These are phyloP conservation scores for Oophaga sylvatica DNA, from an alignment of 2,797 vertebrate genomes.

Conservation along the genomic window DNA sequence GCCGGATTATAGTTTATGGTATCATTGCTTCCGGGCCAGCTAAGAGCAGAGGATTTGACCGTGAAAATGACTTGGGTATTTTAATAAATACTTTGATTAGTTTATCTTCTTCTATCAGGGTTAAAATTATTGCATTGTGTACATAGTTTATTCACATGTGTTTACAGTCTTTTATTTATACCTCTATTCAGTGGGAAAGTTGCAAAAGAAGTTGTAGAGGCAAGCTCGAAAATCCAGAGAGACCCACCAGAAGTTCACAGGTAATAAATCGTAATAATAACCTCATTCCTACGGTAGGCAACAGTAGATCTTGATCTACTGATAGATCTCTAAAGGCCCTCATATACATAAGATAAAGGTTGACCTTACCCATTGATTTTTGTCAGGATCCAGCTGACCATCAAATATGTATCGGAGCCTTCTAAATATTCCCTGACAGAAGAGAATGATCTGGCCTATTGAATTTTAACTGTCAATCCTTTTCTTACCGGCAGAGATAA, in stretches of 20 bases:
- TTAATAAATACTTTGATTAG: neutral
- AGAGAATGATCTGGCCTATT: no score
- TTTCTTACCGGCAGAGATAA: no score
- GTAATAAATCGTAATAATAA: constrained; percentile 69
- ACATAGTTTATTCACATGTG: neutral
- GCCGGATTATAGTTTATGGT: no score
- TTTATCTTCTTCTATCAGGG: neutral
- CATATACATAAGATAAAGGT: no score
- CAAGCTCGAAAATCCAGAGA: constrained; percentile 95
- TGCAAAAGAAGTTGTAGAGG: constrained; percentile 96
- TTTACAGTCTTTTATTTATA: neutral
- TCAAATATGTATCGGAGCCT: no score
- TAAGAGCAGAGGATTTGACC: no score
- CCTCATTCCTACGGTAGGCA: neutral
- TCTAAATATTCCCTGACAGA: no score
- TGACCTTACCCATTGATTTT: no score
- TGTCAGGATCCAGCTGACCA: no score
- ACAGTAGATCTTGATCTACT: neutral
- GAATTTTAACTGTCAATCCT: no score
- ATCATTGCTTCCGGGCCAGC: no score
- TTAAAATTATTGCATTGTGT: neutral
- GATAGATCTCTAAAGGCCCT: neutral
- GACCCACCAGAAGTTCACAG: constrained; percentile 91
- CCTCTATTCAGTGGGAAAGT: constrained; percentile 85
- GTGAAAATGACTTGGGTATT: no score